These are phyloP conservation scores for Drosophila gaucha DNA, from an alignment of 2,888 invertebrate species.

Conservation along the genomic window DNA sequence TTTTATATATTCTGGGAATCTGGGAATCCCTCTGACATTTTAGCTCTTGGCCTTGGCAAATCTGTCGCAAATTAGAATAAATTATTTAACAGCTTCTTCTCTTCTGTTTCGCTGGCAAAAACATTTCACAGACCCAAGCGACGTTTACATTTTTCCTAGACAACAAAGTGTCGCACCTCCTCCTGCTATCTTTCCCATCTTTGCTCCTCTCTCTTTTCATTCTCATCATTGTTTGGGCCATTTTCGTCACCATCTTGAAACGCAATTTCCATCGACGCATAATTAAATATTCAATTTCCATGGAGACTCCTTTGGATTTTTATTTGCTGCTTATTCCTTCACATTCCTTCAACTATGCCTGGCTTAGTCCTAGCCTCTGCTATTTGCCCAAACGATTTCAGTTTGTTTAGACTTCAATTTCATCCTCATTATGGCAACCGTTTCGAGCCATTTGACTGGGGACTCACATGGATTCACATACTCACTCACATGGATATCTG, in stretches of 20 bases:
- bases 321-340: slow-evolving; percentile 49
- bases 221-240: slow-evolving; percentile 40
- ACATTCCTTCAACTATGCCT: slow-evolving; percentile 8
- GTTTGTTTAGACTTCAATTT: slow-evolving; percentile 79
- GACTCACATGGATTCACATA: slow-evolving; percentile 33
- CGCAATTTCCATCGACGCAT: slow-evolving; percentile 64
- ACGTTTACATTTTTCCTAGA: slow-evolving; percentile 47
- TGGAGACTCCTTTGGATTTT: slow-evolving; percentile 50
- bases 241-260: slow-evolving; percentile 69
- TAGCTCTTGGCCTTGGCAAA: slow-evolving; percentile 48
- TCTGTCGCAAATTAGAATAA: slow-evolving; percentile 68
- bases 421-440: slow-evolving; percentile 64
- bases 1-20: not conserved
- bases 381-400: slow-evolving; percentile 60
- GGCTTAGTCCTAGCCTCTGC: too few species aligned
- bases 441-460: slow-evolving; percentile 27
- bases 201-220: slow-evolving; percentile 8
- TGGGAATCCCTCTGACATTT: slow-evolving; percentile 20
- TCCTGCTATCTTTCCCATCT: too few species aligned
- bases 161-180: slow-evolving; percentile 15
- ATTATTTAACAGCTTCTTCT: slow-evolving; percentile 64
- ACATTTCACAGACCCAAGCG: slow-evolving; percentile 39
- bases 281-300: slow-evolving; percentile 76
- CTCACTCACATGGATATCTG: slow-evolving; percentile 14
- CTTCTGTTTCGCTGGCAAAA: slow-evolving; percentile 20